Evolutionary conservation across 2,113 vertebrate genomes (phyloP).

Genomic region (Cynoglossus semilaevis): DNA sequence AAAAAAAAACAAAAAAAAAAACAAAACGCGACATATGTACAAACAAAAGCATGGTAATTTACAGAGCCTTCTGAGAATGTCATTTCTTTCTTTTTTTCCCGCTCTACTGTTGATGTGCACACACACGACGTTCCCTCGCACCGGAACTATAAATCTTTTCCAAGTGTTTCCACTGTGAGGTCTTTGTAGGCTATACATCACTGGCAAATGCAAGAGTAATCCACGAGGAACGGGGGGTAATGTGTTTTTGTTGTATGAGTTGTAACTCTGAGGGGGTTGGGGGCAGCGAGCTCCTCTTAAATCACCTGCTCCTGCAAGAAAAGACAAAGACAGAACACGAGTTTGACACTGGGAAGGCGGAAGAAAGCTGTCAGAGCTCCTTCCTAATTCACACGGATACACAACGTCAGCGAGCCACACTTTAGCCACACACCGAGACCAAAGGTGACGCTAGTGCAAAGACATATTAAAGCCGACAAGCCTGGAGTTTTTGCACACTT

Average conservation of each 20-base stretch:
- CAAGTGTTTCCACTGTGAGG: conserved; percentile 16
- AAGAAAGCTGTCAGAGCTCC: conserved; percentile 17
- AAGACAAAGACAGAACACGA: conserved; percentile 36
- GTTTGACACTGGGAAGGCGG: conserved; percentile 17
- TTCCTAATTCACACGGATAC: conserved; percentile 20
- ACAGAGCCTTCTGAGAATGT: conserved; percentile 43
- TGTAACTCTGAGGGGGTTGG: conserved; percentile 21
- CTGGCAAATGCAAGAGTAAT: conserved; percentile 31
- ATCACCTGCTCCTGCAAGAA: conserved; percentile 46
- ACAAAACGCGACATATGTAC: conserved; percentile 22
- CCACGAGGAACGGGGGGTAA: conserved; percentile 10
- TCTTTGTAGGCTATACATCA: conserved; percentile 32
- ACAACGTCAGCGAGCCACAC: conserved; percentile 13
- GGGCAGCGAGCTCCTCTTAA: conserved; percentile 19
- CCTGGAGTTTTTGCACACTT: conserved; percentile 7
- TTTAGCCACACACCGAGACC: conserved; percentile 6
- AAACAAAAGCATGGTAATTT: conserved; percentile 42
- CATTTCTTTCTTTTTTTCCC: too few relatives aligned
- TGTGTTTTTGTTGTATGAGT: conserved; percentile 5
- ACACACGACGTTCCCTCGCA: conserved; percentile 29
- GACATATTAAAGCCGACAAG: conserved; percentile 6
- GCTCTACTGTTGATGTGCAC: conserved; percentile 14
- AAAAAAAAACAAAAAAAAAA: conserved; percentile 28
- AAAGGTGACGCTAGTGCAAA: conserved; percentile 28
- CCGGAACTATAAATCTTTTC: conserved; percentile 16